phyloP scores from a whole-genome alignment of 2,113 vertebrate genomes.

The Pyxicephalus adspersus region DNA sequence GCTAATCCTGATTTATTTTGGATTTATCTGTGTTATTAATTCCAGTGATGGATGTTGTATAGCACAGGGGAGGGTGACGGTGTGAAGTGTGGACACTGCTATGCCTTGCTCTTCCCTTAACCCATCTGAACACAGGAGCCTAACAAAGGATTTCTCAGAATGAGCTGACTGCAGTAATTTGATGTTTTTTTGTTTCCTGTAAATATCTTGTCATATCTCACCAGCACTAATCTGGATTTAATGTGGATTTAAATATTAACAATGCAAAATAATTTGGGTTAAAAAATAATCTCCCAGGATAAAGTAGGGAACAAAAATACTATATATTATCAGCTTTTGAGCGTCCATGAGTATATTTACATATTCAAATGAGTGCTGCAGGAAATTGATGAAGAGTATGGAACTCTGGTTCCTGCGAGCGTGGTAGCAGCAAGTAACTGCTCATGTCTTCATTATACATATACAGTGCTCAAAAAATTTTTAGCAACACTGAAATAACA shows the following conservation, averaged over 20 bases:
- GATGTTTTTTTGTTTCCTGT: conserved; percentile 67
- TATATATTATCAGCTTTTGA: conserved; percentile 72
- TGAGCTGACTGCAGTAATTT: conserved; percentile 66
- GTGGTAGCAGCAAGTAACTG: background rate
- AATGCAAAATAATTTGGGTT: conserved; percentile 96
- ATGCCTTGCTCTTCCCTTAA: conserved; percentile 10
- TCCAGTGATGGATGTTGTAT: conserved; percentile 68
- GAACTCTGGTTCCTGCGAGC: background rate
- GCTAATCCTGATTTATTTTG: conserved; percentile 83
- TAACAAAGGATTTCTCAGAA: conserved; percentile 54
- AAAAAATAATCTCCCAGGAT: conserved; percentile 83
- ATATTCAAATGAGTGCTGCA: conserved; percentile 65
- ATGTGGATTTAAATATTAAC: conserved; percentile 98
- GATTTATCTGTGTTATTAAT: conserved; percentile 84
- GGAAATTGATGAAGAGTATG: conserved; percentile 54
- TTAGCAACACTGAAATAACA: no score
- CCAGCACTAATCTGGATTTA: conserved; percentile 89
- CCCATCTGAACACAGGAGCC: conserved; percentile 27
- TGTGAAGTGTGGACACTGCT: conserved; percentile 44
- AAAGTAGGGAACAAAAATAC: conserved; percentile 68
- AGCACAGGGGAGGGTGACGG: conserved; percentile 50
- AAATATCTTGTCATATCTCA: conserved; percentile 76
- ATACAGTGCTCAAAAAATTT: no score
- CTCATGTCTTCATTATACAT: no score
- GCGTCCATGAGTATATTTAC: conserved; percentile 63